A percentile compares a stretch with the other conserved stretches of the same genome.
phyloP scores from a whole-genome alignment of 37 sponge, comb jelly and placozoan species.

The Eunapius fragilis region DNA sequence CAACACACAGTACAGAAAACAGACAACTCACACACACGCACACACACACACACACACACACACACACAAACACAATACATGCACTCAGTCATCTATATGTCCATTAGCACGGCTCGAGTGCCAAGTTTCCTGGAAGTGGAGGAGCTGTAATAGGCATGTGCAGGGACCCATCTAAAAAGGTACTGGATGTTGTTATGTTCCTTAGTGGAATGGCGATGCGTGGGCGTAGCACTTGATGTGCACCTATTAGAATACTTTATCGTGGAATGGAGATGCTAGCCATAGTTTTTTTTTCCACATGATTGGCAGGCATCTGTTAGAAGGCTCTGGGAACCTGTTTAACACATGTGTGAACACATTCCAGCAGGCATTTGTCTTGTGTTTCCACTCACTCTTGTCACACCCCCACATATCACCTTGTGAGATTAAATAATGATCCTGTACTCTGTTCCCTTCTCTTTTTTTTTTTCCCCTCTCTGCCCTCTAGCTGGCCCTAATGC shows the following conservation, averaged over 20 bases:
- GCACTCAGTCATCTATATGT: background rate
- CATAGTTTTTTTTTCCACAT: no score
- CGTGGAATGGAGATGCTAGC: background rate
- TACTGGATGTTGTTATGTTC: slow-evolving; percentile 1
- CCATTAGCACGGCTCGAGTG: slow-evolving; percentile 79
- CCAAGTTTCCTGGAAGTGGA: slow-evolving; percentile 89
- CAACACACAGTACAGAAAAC: no score
- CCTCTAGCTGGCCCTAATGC: slow-evolving; percentile 54
- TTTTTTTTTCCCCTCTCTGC: background rate
- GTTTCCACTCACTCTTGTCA: background rate
- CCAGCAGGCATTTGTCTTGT: background rate
- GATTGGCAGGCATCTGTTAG: no score
- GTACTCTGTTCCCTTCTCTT: background rate
- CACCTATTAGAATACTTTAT: background rate
- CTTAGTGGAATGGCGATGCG: background rate
- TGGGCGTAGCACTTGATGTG: background rate
- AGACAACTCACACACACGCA: slow-evolving; percentile 2
- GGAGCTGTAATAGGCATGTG: slow-evolving; percentile 88
- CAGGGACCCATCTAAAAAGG: slow-evolving; percentile 53
- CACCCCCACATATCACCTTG: background rate
- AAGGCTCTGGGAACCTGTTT: no score
- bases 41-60: background rate
- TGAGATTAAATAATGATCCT: no score
- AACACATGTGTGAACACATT: no score
- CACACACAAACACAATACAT: background rate